Conservation (phyloP, 1,140 invertebrate species). For the Paraescarpia echinospica region DNA sequence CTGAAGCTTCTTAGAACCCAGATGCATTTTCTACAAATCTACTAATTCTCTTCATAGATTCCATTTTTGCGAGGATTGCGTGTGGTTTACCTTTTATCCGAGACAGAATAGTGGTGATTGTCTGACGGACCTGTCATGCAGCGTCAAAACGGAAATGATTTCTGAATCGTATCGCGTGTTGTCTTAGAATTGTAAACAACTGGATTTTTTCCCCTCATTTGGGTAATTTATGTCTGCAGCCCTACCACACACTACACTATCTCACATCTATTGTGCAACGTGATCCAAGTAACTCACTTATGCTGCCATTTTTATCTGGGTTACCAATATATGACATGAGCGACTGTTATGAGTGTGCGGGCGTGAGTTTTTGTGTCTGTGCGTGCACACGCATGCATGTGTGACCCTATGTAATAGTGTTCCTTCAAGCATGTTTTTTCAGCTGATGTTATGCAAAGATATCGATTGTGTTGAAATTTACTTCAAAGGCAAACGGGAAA, state of each 20-base stretch:
- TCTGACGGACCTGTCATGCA: not conserved
- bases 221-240: not conserved
- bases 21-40: not conserved
- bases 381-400: not conserved
- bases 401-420: not conserved
- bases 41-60: not conserved
- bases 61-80: not conserved
- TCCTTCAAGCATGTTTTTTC: not conserved
- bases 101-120: not conserved
- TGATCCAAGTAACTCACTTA: not conserved
- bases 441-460: not conserved
- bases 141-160: not conserved
- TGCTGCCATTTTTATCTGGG: not conserved
- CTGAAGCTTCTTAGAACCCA: not conserved
- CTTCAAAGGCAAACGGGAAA: not conserved
- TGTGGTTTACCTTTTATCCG: not conserved
- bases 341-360: not conserved
- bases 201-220: not conserved
- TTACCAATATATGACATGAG: not conserved
- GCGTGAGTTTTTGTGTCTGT: not conserved
- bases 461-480: not conserved
- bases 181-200: not conserved
- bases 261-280: not conserved
- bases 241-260: not conserved
- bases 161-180: conserved; percentile 4